These are phyloP conservation scores for Callipepla squamata DNA, from an alignment of 2,113 vertebrate species.

Conservation along the genomic window DNA sequence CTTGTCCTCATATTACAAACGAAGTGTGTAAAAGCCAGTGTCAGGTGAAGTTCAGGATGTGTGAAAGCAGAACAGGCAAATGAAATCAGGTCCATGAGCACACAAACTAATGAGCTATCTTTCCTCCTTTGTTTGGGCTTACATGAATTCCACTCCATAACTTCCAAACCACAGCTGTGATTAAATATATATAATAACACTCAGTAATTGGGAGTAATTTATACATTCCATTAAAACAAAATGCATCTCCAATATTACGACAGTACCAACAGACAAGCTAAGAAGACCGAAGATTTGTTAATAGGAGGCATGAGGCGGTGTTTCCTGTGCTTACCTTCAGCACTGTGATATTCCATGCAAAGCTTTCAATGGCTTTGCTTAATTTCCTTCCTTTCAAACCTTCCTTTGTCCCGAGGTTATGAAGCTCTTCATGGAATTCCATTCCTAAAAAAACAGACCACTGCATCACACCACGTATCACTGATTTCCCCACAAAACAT, in stretches of 20 bases:
- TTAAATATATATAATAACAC: neutral
- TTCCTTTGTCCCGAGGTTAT: slow-evolving; percentile 81
- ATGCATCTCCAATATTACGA: neutral
- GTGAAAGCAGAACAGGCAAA: neutral
- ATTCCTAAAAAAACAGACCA: slow-evolving; percentile 74
- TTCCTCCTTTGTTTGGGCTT: neutral
- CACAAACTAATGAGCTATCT: neutral
- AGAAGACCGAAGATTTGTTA: neutral
- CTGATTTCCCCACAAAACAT: neutral
- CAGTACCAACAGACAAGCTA: neutral
- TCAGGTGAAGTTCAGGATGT: neutral
- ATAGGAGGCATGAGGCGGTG: neutral
- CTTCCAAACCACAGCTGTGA: neutral
- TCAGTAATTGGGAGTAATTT: neutral
- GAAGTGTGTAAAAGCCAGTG: neutral
- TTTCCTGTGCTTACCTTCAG: slow-evolving; percentile 76
- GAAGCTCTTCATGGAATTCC: slow-evolving; percentile 84
- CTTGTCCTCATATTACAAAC: neutral
- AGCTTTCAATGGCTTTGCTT: slow-evolving; percentile 84
- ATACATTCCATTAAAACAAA: neutral
- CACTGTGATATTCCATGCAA: slow-evolving; percentile 87
- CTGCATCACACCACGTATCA: neutral
- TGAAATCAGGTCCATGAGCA: neutral
- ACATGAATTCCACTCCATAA: neutral
- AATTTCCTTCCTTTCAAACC: slow-evolving; percentile 85